Evolutionary conservation across 2,113 vertebrate genomes (phyloP), one percentile per base, ranked within the genome.

Genomic region (Corythoichthys haematopterus): DNA sequence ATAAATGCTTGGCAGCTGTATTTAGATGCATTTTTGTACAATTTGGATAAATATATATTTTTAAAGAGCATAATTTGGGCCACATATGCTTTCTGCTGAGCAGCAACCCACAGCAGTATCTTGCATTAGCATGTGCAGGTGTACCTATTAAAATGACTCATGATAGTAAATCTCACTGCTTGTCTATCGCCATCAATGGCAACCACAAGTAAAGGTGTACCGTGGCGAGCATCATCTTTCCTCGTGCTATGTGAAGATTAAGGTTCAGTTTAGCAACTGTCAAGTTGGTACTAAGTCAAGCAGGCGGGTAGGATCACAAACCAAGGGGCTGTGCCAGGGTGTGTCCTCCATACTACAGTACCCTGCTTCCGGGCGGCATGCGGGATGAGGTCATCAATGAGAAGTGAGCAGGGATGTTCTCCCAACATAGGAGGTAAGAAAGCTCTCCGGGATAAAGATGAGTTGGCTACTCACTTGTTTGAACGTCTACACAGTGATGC

Each of bases 311-410:
- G 12, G 55, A 36, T 5, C 55, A 57, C 33, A 33, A 57, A 57
- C 13, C 11, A 2, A 36, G 36, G 55, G 33, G 2, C 55, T 6
- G 33, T 35, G 33, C 33, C 33, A 57, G 55, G 55, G 55, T 33
- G 55, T 57, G 55, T 57, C 55, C 35, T 40, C 56, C 38, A 43
- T 43, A 43, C 38, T 2, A 36, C 28, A 8, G 15, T 50, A 47
- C 67, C 64, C 68, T 36, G 13, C 55, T 57, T 55, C 48, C 20
- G 60, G 70, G 65, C 66, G 62, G 71, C 60, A 58, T 56, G 70
- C 47, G 14, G 78, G 65, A 80, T 86, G 86, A 85, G 85, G 83
- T 85, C 75, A 87, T 86, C 82, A 71, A 79, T 79, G 73, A 70
- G 56, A 65, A 60, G 47, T 50, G 47, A 50, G 4, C 13, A 15